Conservation (phyloP, 1,140 invertebrate species). For the Mylabris phalerata region DNA sequence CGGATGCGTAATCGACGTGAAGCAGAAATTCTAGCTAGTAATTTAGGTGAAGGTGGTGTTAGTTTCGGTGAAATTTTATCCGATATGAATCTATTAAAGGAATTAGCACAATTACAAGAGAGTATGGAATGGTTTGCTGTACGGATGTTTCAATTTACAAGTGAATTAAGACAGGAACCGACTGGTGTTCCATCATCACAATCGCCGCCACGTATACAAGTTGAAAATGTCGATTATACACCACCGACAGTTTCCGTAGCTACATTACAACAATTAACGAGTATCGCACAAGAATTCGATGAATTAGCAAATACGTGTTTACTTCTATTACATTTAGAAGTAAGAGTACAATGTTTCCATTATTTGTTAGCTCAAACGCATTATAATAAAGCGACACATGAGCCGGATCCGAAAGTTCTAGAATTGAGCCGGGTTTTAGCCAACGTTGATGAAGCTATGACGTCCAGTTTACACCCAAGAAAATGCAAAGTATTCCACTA, state of each 20-base stretch:
- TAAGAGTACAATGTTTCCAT: slow-evolving; percentile 88
- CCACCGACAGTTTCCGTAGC: slow-evolving; percentile 31
- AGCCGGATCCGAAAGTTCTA: slow-evolving; percentile 74
- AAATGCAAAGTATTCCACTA: slow-evolving; percentile 58
- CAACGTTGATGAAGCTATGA: slow-evolving; percentile 72
- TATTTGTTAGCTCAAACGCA: slow-evolving; percentile 71
- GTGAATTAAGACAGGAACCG: slow-evolving; percentile 44
- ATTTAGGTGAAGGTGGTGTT: slow-evolving; percentile 79
- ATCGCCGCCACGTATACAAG: slow-evolving; percentile 39
- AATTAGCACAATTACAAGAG: slow-evolving; percentile 83
- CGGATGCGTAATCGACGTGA: slow-evolving; percentile 77
- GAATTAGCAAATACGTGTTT: slow-evolving; percentile 86
- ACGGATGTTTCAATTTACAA: slow-evolving; percentile 48
- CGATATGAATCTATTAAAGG: slow-evolving; percentile 68
- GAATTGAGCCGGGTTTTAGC: slow-evolving; percentile 73
- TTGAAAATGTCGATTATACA: slow-evolving; percentile 17
- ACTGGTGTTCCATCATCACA: slow-evolving; percentile 12
- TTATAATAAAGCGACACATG: slow-evolving; percentile 56
- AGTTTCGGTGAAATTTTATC: slow-evolving; percentile 76
- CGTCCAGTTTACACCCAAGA: slow-evolving; percentile 59
- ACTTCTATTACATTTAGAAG: slow-evolving; percentile 86
- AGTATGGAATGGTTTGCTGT: slow-evolving; percentile 77
- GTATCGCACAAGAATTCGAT: slow-evolving; percentile 74
- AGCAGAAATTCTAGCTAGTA: slow-evolving; percentile 85
- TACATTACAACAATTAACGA: slow-evolving; percentile 49